These are phyloP conservation scores for Drosophila punjabiensis DNA, from an alignment of 1,140 invertebrate genomes.

Conservation along the genomic window DNA sequence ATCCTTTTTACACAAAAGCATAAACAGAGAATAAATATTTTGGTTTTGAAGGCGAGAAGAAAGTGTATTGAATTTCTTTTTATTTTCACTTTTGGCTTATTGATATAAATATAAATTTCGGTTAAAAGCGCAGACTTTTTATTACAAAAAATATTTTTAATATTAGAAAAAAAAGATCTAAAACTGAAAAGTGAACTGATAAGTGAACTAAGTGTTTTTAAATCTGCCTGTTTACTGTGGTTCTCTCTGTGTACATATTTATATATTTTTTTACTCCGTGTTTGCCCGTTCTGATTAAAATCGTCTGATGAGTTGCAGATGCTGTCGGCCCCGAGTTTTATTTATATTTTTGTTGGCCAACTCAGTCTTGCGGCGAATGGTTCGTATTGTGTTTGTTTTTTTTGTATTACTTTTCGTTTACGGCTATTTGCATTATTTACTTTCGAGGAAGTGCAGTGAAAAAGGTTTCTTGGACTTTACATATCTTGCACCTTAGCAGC, in stretches of 20 bases:
- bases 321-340: conserved; percentile 31
- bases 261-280: conserved; percentile 23
- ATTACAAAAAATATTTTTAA: no score
- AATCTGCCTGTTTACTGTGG: not conserved
- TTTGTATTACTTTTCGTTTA: conserved; percentile 65
- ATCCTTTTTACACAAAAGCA: conserved; percentile 28
- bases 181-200: not conserved
- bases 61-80: not conserved
- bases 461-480: conserved; percentile 13
- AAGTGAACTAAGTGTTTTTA: no score
- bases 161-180: not conserved
- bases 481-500: conserved; percentile 1
- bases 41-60: not conserved
- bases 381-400: conserved; percentile 61
- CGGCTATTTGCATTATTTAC: conserved; percentile 48
- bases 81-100: not conserved
- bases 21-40: conserved; percentile 10
- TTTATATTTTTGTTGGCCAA: conserved; percentile 22
- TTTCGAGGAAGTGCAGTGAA: conserved; percentile 29
- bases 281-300: conserved; percentile 71
- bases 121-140: no score
- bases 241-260: conserved; percentile 36
- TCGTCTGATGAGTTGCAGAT: conserved; percentile 64
- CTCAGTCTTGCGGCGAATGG: conserved; percentile 61
- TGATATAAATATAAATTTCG: no score